Conservation (phyloP, 2,888 invertebrate species). For the Eledona agricola region DNA sequence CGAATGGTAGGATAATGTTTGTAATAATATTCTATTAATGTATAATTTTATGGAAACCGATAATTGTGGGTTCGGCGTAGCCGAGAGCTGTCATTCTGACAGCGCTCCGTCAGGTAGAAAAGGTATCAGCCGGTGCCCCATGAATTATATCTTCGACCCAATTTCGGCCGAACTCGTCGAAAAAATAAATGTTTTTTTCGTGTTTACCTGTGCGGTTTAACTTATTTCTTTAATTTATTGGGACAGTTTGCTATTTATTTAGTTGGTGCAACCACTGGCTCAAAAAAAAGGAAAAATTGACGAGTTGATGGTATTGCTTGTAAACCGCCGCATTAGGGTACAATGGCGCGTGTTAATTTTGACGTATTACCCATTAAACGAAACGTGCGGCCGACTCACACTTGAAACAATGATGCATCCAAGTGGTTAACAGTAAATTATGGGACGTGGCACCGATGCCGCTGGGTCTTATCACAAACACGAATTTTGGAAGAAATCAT, state of each 20-base stretch:
- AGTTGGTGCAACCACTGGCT: slow-evolving; percentile 26
- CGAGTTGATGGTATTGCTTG: slow-evolving; percentile 27
- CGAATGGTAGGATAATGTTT: slow-evolving; percentile 41
- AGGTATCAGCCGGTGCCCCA: slow-evolving; percentile 29
- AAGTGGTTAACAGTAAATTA: slow-evolving; percentile 22
- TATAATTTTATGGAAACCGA: slow-evolving; percentile 47
- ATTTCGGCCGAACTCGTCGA: slow-evolving; percentile 34
- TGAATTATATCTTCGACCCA: slow-evolving; percentile 33
- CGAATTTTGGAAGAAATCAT: not conserved
- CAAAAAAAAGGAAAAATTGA: slow-evolving; percentile 25
- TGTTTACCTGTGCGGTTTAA: slow-evolving; percentile 44
- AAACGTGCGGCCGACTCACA: slow-evolving; percentile 20
- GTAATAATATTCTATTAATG: slow-evolving; percentile 40
- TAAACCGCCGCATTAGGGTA: slow-evolving; percentile 33
- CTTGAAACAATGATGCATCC: slow-evolving; percentile 21
- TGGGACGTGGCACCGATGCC: slow-evolving; percentile 18
- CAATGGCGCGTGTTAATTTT: slow-evolving; percentile 35
- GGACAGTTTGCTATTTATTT: slow-evolving; percentile 40
- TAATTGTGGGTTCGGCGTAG: slow-evolving; percentile 42
- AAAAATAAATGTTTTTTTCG: slow-evolving; percentile 38
- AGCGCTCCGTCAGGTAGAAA: slow-evolving; percentile 32
- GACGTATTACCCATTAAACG: slow-evolving; percentile 29
- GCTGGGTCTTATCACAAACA: slow-evolving; percentile 10
- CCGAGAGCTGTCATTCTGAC: slow-evolving; percentile 45
- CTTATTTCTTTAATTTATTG: slow-evolving; percentile 44